These are phyloP conservation scores for Siniperca scherzeri DNA, from an alignment of 2,797 vertebrate species.

Conservation along the genomic window DNA sequence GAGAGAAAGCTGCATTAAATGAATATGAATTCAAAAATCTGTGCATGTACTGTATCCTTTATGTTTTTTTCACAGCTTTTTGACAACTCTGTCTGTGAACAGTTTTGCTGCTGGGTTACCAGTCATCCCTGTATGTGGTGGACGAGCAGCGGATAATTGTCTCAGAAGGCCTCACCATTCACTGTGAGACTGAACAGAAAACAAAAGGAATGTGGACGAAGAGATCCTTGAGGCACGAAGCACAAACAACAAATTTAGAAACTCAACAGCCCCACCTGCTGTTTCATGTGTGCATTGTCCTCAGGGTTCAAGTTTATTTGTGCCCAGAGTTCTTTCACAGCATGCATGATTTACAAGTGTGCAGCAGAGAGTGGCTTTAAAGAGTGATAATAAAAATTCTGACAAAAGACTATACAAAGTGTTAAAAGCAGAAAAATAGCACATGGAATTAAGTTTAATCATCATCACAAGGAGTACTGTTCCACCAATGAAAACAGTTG, in stretches of 20 bases:
- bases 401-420: neutral
- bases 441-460: neutral
- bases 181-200: slow-evolving; percentile 76
- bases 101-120: slow-evolving; percentile 23
- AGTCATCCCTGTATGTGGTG: slow-evolving; percentile 12
- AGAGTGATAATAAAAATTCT: neutral
- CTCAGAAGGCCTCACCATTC: slow-evolving; percentile 60
- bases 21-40: neutral
- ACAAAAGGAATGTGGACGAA: slow-evolving; percentile 64
- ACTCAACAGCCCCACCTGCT: slow-evolving; percentile 89
- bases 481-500: neutral
- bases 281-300: slow-evolving; percentile 30
- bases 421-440: neutral
- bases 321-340: neutral
- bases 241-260: slow-evolving; percentile 54
- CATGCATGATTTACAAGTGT: neutral
- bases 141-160: slow-evolving; percentile 62
- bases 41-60: neutral
- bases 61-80: neutral
- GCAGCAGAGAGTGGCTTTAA: slow-evolving; percentile 7
- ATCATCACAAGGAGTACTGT: neutral
- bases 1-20: neutral
- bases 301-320: neutral
- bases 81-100: slow-evolving; percentile 1
- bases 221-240: neutral